Evolutionary conservation across 2,113 vertebrate species (phyloP).

Genomic region (Clarias batrachus): DNA sequence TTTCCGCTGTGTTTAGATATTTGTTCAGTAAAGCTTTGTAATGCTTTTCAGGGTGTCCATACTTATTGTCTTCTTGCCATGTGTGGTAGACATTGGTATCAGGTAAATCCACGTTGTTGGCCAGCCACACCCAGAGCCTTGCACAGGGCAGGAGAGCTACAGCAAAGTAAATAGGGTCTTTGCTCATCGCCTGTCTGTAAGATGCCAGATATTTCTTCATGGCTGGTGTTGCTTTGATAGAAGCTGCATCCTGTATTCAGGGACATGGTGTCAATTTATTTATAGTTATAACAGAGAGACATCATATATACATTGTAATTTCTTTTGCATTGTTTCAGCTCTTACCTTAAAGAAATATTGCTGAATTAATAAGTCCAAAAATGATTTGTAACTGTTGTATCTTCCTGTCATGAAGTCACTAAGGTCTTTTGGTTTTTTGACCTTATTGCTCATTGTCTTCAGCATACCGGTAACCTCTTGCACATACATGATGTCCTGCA

Average conservation of each 20-base stretch:
- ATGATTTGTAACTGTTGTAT: constrained; percentile 26
- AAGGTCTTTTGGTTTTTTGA: not conserved
- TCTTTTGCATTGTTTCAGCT: not conserved
- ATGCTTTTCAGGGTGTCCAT: constrained; percentile 34
- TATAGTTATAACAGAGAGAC: not conserved
- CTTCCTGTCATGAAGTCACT: constrained; percentile 21
- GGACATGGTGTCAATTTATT: not conserved
- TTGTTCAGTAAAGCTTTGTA: constrained; percentile 49
- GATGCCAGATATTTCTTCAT: constrained; percentile 34
- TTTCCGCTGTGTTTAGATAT: not conserved
- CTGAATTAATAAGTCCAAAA: not conserved
- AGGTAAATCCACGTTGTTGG: constrained; percentile 27
- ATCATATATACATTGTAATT: not conserved
- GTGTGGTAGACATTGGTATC: constrained; percentile 43
- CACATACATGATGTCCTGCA: constrained; percentile 48
- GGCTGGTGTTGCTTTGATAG: constrained; percentile 29
- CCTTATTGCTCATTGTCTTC: constrained; percentile 23
- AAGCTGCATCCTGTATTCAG: constrained; percentile 22
- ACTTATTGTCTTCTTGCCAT: constrained; percentile 37
- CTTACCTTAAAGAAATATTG: constrained; percentile 47
- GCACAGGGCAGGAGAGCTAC: constrained; percentile 51
- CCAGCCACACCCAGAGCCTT: constrained; percentile 50
- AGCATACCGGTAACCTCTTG: constrained; percentile 43
- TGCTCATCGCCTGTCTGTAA: constrained; percentile 28
- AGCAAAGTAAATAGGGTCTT: constrained; percentile 46